phyloP scores from a whole-genome alignment of 2,113 vertebrate species.

The Casuarius casuarius region DNA sequence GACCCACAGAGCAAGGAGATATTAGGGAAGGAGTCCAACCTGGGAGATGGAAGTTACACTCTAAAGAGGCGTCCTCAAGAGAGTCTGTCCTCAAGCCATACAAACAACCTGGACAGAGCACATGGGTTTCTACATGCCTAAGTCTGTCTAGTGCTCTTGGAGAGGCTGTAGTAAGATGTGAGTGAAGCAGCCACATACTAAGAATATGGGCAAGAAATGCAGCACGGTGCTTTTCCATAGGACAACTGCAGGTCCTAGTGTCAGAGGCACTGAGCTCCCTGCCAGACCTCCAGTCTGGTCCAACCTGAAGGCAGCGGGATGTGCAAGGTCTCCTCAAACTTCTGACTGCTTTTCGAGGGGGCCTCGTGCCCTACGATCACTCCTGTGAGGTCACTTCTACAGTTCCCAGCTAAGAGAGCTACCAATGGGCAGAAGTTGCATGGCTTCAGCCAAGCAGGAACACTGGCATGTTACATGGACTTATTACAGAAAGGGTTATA shows the following conservation, averaged over 20 bases:
- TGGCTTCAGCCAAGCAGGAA: not conserved
- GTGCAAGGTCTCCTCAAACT: not conserved
- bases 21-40: not conserved
- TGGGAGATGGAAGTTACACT: not conserved
- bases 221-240: not conserved
- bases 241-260: not conserved
- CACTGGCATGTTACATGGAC: not conserved
- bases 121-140: not conserved
- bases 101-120: not conserved
- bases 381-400: rapidly evolving
- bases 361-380: not conserved
- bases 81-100: not conserved
- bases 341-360: not conserved
- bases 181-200: not conserved
- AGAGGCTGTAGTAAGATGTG: not conserved
- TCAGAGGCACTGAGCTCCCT: not conserved
- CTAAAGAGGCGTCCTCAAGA: too few species aligned
- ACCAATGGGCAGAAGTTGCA: rapidly evolving
- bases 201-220: not conserved
- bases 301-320: not conserved
- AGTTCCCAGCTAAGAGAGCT: not conserved
- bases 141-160: not conserved
- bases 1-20: constrained; percentile 38
- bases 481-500: not conserved
- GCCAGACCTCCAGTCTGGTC: not conserved